Evolutionary conservation across 2,113 vertebrate genomes (phyloP).

Genomic region (Polyodon spathula): DNA sequence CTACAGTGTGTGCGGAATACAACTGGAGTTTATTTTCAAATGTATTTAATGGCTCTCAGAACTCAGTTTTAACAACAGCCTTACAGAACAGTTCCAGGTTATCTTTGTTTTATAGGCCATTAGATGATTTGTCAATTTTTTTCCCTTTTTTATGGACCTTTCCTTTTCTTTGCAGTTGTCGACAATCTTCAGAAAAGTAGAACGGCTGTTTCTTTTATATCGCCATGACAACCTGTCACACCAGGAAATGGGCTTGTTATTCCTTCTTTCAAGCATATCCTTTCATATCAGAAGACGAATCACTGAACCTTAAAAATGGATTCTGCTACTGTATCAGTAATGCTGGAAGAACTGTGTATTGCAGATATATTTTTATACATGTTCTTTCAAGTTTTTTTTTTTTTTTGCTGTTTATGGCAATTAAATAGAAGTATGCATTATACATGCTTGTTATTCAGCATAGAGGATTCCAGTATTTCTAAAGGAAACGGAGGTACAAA

Average conservation of each 20-base stretch:
- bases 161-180: slow-evolving; percentile 22
- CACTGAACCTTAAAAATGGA: slow-evolving; percentile 7
- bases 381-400: too few relatives aligned
- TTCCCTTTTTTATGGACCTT: neutral
- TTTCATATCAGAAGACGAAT: slow-evolving; percentile 18
- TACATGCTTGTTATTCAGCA: too few relatives aligned
- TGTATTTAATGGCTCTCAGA: too few relatives aligned
- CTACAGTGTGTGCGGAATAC: slow-evolving; percentile 36
- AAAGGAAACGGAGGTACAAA: too few relatives aligned
- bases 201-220: slow-evolving; percentile 16
- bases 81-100: slow-evolving; percentile 5
- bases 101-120: slow-evolving; percentile 21
- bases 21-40: too few relatives aligned
- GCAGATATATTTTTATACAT: neutral
- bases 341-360: neutral
- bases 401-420: too few relatives aligned
- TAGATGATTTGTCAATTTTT: slow-evolving; percentile 25
- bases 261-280: slow-evolving; percentile 19
- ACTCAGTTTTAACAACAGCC: slow-evolving; percentile 36
- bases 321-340: neutral
- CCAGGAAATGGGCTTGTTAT: slow-evolving; percentile 22
- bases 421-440: too few relatives aligned
- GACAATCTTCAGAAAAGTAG: slow-evolving; percentile 15
- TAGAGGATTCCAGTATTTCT: too few relatives aligned
- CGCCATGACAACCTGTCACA: slow-evolving; percentile 42